A percentile compares a stretch with the other conserved stretches of the same genome.
phyloP scores from a whole-genome alignment of 2,797 vertebrate species.

The Astyanax mexicanus region DNA sequence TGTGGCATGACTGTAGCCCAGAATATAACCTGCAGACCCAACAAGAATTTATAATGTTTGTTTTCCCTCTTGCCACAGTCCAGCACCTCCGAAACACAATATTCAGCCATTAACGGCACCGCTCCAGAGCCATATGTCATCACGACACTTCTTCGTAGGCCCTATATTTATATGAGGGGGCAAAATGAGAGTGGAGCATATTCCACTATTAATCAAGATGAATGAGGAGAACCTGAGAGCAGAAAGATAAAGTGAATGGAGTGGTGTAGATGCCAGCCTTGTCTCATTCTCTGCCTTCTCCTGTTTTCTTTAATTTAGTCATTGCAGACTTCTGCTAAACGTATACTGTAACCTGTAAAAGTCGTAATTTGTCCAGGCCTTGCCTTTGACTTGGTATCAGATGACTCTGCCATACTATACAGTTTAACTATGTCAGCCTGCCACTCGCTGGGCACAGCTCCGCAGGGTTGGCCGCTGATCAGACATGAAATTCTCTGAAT shows the following conservation, averaged over 20 bases:
- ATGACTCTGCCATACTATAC: neutral
- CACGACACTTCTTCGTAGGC: constrained; percentile 58
- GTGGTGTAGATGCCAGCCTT: constrained; percentile 7
- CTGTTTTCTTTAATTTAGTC: constrained; percentile 1
- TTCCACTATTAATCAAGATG: constrained; percentile 46
- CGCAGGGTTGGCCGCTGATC: neutral
- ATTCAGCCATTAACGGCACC: constrained; percentile 49
- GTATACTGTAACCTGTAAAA: neutral
- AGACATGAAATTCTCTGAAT: neutral
- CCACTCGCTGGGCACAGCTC: neutral
- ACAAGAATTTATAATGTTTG: constrained; percentile 54
- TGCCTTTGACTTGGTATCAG: neutral
- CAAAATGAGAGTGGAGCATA: constrained; percentile 33
- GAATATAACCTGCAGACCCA: constrained; percentile 45
- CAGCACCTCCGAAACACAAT: constrained; percentile 45
- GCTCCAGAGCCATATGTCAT: constrained; percentile 57
- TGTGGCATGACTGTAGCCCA: constrained; percentile 15
- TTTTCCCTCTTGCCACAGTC: constrained; percentile 41
- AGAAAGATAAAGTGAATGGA: constrained; percentile 16
- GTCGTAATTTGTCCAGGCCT: neutral
- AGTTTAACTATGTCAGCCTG: neutral
- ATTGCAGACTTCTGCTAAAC: neutral
- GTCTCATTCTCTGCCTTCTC: neutral
- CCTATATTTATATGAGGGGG: constrained; percentile 66
- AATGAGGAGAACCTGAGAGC: constrained; percentile 36